phyloP scores from a whole-genome alignment of 2,888 invertebrate genomes.

The Cataglyphis albicans region DNA sequence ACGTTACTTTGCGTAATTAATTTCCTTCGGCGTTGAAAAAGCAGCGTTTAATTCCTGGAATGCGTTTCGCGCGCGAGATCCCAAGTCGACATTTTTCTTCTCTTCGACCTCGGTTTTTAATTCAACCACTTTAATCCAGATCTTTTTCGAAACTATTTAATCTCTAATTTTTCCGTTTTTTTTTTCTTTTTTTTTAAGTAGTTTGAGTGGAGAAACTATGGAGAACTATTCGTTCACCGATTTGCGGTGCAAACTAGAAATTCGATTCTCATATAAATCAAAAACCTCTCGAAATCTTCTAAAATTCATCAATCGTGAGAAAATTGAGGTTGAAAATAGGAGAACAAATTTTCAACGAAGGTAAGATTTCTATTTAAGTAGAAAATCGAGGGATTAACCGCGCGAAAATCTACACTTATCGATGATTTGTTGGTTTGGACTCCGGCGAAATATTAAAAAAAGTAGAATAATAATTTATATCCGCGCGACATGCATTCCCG shows the following conservation, averaged over 20 bases:
- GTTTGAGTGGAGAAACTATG: neutral
- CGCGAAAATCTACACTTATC: constrained; percentile 10
- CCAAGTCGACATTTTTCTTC: neutral
- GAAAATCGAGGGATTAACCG: neutral
- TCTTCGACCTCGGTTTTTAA: neutral
- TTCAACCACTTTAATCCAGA: neutral
- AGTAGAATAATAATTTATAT: constrained; percentile 1
- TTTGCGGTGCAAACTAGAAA: neutral
- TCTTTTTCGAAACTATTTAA: neutral
- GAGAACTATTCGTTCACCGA: neutral
- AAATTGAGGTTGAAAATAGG: neutral
- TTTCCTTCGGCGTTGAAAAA: neutral
- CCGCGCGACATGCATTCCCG: neutral
- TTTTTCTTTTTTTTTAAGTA: too few relatives aligned
- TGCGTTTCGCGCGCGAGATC: neutral
- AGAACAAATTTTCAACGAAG: neutral
- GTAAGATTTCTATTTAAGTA: neutral
- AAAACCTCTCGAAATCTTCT: neutral
- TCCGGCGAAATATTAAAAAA: neutral
- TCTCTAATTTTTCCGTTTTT: neutral
- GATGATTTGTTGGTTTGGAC: constrained; percentile 21
- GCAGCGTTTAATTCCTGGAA: neutral
- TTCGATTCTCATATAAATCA: neutral
- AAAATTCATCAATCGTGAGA: neutral
- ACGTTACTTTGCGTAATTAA: neutral